phyloP scores from a whole-genome alignment of 92 coral and sea anemone genomes.

The Actinostola sp. region DNA sequence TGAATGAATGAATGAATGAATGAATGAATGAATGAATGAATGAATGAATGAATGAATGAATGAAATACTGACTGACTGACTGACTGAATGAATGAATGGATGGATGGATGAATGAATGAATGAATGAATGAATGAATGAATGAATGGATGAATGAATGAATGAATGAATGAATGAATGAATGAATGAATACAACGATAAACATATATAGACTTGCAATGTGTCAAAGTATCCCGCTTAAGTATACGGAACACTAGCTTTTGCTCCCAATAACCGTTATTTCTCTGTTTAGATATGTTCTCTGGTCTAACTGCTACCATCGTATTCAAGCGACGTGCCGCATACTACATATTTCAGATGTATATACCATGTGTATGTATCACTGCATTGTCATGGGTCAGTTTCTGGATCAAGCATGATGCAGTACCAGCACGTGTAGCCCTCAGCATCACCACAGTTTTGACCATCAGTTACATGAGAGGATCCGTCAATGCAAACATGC shows the following conservation, averaged over 20 bases:
- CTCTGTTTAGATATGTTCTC: conserved; percentile 65
- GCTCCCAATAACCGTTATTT: background rate
- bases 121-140: no score
- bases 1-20: no score
- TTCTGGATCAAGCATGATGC: conserved; percentile 97
- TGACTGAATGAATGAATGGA: no score
- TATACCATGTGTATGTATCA: conserved; percentile 85
- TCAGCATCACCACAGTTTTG: conserved; percentile 94
- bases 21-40: no score
- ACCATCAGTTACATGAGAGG: conserved; percentile 96
- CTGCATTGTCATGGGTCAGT: conserved; percentile 92
- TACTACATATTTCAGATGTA: conserved; percentile 94
- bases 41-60: no score
- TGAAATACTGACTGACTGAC: no score
- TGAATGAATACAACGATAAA: no score
- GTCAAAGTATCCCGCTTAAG: background rate
- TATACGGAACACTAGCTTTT: background rate
- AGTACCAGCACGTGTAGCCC: conserved; percentile 93
- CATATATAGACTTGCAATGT: no score
- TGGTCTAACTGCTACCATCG: conserved; percentile 89
- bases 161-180: no score
- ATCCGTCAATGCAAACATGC: conserved; percentile 83
- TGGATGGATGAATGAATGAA: no score
- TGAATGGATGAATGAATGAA: no score
- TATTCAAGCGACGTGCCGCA: conserved; percentile 84